Evolutionary conservation across 2,888 invertebrate genomes (phyloP).

Genomic region (Scrobipalpa costella): DNA sequence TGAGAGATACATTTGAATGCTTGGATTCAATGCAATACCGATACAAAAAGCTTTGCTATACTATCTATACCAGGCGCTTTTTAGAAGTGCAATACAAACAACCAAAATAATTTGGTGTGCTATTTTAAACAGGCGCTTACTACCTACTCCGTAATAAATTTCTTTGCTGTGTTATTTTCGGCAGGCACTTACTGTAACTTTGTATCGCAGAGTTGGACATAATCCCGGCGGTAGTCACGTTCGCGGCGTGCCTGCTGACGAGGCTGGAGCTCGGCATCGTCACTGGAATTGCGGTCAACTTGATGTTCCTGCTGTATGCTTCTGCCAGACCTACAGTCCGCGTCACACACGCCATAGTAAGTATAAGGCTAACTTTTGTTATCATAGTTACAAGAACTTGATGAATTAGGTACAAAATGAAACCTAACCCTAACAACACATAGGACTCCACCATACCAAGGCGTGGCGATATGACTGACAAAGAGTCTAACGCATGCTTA

Average conservation of each 20-base stretch:
- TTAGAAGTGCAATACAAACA: too few species aligned
- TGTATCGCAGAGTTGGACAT: slow-evolving; percentile 88
- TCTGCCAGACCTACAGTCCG: slow-evolving; percentile 90
- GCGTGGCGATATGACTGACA: too few species aligned
- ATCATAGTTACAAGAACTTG: too few species aligned
- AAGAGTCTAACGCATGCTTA: too few species aligned
- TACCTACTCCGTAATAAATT: too few species aligned
- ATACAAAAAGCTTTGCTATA: too few species aligned
- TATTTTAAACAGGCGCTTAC: too few species aligned
- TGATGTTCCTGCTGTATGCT: slow-evolving; percentile 90
- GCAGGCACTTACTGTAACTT: neutral
- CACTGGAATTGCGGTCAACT: slow-evolving; percentile 89
- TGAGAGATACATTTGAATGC: neutral
- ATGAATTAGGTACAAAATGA: too few species aligned
- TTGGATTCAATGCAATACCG: neutral
- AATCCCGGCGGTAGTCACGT: slow-evolving; percentile 90
- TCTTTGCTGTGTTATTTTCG: neutral
- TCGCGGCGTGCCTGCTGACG: slow-evolving; percentile 88
- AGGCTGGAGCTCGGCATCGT: slow-evolving; percentile 94
- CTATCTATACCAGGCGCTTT: too few species aligned
- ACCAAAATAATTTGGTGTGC: too few species aligned
- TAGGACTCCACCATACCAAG: too few species aligned
- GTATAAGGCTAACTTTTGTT: neutral
- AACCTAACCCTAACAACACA: too few species aligned
- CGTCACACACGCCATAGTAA: slow-evolving; percentile 82